These are phyloP conservation scores for Saxidomus purpurata DNA, from an alignment of 1,140 invertebrate species.

Conservation along the genomic window DNA sequence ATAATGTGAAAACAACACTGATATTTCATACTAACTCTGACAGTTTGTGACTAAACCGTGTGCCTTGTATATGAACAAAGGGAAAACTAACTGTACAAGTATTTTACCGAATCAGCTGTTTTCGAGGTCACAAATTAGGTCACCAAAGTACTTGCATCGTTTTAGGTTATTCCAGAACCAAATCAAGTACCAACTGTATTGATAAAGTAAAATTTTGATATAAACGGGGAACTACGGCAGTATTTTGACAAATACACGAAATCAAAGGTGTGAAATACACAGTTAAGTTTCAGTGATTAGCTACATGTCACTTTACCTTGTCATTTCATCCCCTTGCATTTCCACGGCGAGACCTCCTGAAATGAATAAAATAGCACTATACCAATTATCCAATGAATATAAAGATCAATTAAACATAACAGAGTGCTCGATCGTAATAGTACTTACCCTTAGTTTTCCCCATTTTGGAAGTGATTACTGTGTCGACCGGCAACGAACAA, in stretches of 20 bases:
- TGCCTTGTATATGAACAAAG: too few species aligned
- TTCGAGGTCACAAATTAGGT: neutral
- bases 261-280: neutral
- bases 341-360: constrained; percentile 94
- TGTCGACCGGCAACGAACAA: neutral
- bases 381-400: neutral
- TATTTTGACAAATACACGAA: too few species aligned
- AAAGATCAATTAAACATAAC: neutral
- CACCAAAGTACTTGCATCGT: neutral
- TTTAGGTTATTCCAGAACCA: too few species aligned
- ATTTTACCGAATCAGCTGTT: neutral
- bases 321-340: constrained; percentile 99
- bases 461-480: constrained; percentile 67
- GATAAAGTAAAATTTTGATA: too few species aligned
- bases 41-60: too few species aligned
- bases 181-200: too few species aligned
- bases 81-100: too few species aligned
- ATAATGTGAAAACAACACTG: too few species aligned
- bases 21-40: too few species aligned
- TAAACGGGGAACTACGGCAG: too few species aligned
- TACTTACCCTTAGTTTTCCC: constrained; percentile 81
- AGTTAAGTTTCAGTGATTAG: neutral
- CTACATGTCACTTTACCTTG: constrained; percentile 86
- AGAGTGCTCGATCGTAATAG: neutral
- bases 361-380: constrained; percentile 64